Evolutionary conservation across 1,140 invertebrate genomes (phyloP).

Genomic region (Globodera ellingtonae): DNA sequence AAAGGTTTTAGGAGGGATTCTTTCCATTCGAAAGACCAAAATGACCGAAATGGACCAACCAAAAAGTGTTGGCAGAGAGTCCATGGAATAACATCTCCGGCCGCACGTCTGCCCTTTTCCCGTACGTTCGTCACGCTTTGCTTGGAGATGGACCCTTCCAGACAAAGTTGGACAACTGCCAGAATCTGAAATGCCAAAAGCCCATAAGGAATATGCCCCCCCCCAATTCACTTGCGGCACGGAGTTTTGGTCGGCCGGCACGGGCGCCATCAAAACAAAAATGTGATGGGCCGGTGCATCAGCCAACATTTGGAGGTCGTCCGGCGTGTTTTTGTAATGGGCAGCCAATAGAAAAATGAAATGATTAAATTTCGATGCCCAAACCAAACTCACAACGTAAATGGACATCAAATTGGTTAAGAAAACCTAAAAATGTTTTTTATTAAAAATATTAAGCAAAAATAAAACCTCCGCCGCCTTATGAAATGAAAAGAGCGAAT

Average conservation of each 20-base stretch:
- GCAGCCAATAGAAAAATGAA: slow-evolving; percentile 72
- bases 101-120: slow-evolving; percentile 81
- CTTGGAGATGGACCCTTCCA: slow-evolving; percentile 91
- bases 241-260: slow-evolving; percentile 71
- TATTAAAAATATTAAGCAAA: not conserved
- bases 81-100: slow-evolving; percentile 97
- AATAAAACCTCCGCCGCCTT: slow-evolving; percentile 79
- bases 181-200: slow-evolving; percentile 42
- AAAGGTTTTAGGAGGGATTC: slow-evolving; percentile 1
- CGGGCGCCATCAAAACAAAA: slow-evolving; percentile 89
- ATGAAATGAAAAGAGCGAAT: slow-evolving; percentile 95
- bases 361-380: not conserved
- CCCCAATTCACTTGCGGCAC: slow-evolving; percentile 82
- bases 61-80: slow-evolving; percentile 84
- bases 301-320: slow-evolving; percentile 96
- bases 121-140: slow-evolving; percentile 78
- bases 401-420: slow-evolving; percentile 86
- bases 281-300: slow-evolving; percentile 95
- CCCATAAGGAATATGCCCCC: too few relatives aligned
- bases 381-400: slow-evolving; percentile 72
- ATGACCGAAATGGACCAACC: slow-evolving; percentile 34
- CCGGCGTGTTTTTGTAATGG: slow-evolving; percentile 97
- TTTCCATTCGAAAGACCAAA: too few relatives aligned
- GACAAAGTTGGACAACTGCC: slow-evolving; percentile 74
- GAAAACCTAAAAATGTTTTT: slow-evolving; percentile 70